Evolutionary conservation across 2,113 vertebrate species (phyloP), one percentile per base, ranked within the genome.

Genomic region (Clinocottus analis): DNA sequence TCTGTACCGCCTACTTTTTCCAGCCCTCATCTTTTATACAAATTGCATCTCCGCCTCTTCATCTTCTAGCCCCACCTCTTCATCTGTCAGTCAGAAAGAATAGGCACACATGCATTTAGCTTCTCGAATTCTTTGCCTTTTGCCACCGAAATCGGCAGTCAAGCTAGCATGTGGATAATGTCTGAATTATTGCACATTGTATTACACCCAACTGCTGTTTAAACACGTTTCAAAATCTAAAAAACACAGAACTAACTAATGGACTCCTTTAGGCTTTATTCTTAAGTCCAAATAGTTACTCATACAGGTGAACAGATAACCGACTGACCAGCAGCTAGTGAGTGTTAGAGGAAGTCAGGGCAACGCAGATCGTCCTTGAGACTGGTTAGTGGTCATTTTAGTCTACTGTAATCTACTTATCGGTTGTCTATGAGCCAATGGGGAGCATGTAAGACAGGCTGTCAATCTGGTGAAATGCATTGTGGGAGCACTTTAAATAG

Each of bases 341-440:
- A 62, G 23, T 45, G 17, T 21, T 63, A 75, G 41, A 67, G 56
- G 65, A 77, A 75, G 56, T 29, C 56, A 81, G 86, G 76, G 64
- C 59, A 79, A 35, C 29, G 3, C 21, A 17, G 75, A 88, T 67
- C 84, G 87, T 73, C 90, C 90, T 93, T 91, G 84, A 84, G 80
- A 66, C 23, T 74, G 72, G 31, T 74, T 84, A 60, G 65, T 65
- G 33, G 78, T 86, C 76, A 84, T 79, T 76, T 87, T 82, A 89
- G 84, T 83, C 81, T 62, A 69, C 67, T 51, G 53, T 95, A 94
- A 95, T 93, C 94, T 92, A 69, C 85, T 95, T 90, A 95, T 92
- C 85, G 83, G 68, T 16, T 23, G 29, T 21, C 4, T 68, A 13
- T 76, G 51, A 59, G 55, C 68, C 62, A 41, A 51, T 49, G n/a